phyloP scores from a whole-genome alignment of 1,140 invertebrate genomes.

The Rhynchophorus ferrugineus region DNA sequence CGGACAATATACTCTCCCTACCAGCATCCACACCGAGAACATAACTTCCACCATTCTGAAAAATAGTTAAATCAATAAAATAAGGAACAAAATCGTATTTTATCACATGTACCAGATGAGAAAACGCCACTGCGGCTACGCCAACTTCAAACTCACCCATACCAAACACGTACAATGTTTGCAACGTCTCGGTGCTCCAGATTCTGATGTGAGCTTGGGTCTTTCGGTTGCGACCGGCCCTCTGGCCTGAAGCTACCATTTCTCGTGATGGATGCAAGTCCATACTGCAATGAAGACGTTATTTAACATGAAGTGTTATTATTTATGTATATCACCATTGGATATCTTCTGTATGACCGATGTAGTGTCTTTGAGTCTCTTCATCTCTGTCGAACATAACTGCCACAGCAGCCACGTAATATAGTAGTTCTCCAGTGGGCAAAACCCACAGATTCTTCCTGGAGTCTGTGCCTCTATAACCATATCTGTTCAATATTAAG shows the following conservation, averaged over 20 bases:
- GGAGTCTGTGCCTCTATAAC: constrained; percentile 84
- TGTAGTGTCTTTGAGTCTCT: constrained; percentile 85
- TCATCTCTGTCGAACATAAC: constrained; percentile 86
- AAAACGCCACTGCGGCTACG: constrained; percentile 84
- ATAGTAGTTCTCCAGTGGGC: constrained; percentile 85
- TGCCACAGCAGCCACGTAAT: constrained; percentile 86
- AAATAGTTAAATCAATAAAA: constrained; percentile 5
- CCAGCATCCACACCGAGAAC: constrained; percentile 78
- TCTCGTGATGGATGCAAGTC: constrained; percentile 85
- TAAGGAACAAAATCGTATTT: constrained; percentile 8
- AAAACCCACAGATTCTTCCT: constrained; percentile 83
- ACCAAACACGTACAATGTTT: constrained; percentile 85
- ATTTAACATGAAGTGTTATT: not conserved
- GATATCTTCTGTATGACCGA: constrained; percentile 91
- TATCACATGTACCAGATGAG: constrained; percentile 75
- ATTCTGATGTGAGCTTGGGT: constrained; percentile 88
- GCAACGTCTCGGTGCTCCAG: constrained; percentile 87
- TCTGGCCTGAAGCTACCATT: constrained; percentile 85
- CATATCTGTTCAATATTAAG: no score
- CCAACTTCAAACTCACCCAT: constrained; percentile 87
- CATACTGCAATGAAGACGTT: constrained; percentile 50
- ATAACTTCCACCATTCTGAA: constrained; percentile 79
- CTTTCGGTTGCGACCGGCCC: constrained; percentile 68
- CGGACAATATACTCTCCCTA: constrained; percentile 75
- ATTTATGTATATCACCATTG: constrained; percentile 49